Base-by-base conservation (phyloP, 2,888 invertebrate species). In the Malacosoma neustria region DNA sequence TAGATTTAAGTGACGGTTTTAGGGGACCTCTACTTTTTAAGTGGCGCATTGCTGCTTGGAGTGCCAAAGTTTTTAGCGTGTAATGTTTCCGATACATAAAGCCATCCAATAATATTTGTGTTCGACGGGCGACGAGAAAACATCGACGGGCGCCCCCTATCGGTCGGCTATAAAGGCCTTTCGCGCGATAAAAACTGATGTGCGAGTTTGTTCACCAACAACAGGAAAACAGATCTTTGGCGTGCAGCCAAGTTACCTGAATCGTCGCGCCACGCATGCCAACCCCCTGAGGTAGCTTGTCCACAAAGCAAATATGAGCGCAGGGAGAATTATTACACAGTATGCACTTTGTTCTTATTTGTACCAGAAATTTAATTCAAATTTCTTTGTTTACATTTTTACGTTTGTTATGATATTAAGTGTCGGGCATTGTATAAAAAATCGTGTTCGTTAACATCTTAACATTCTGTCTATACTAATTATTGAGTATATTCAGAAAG, bases 131-230 rank as follows among this genome's bases (percentile, higher is more conserved):
- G 73, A 74, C 66, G 62, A 64, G 72, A 72, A 80, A 79, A 77
- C 76, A 77, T 77, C 77, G 70, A 57, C 54, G 57, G 61, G 64
- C 67, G 60, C 67, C 67, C 68, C 68, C 73, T 75, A 76, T 79
- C 79, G 76, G 76, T 72, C 67, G 74, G 67, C 81, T 71, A 84
- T 87, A 86, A 86, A 86, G 82, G 84, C 82, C 79, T 82, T 76
- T 76, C 74, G 75, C 77, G 76, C 76, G 84, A 86, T 86, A 86
- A 85, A 85, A 85, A 85, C 82, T 81, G 85, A 86, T 86, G 84
- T 81, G 84, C 74, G 79, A 80, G 82, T 80, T 75, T 72, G 76
- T 72, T 74, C 67, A 67, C 68, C 75, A 72, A 75, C 76, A 77
- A 74, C 75, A 74, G 74, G 80, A 82, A 86, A 87, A 86, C 85